Evolutionary conservation across 2,888 invertebrate genomes (phyloP).

Genomic region (Acronicta alni): DNA sequence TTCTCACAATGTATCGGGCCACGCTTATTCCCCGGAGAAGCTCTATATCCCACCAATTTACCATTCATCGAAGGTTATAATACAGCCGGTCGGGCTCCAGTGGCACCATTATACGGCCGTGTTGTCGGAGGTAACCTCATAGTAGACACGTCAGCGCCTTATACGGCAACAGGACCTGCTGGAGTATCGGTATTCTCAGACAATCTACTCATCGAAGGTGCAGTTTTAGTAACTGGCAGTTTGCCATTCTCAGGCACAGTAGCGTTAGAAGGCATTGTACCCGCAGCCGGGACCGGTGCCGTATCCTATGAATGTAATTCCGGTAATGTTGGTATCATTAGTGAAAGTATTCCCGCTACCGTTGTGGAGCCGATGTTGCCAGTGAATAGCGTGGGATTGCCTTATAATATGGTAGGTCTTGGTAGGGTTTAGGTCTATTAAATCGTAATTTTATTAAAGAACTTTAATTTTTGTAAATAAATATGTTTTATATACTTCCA

Average conservation of each 20-base stretch:
- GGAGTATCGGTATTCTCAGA: slow-evolving; percentile 60
- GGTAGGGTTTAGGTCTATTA: slow-evolving; percentile 7
- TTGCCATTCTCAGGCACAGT: slow-evolving; percentile 67
- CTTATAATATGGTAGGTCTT: slow-evolving; percentile 15
- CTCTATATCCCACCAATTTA: slow-evolving; percentile 9
- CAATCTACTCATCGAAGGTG: slow-evolving; percentile 62
- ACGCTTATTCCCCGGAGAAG: slow-evolving; percentile 1
- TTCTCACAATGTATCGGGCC: slow-evolving; percentile 39
- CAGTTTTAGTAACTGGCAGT: slow-evolving; percentile 60
- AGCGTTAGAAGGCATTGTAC: slow-evolving; percentile 62
- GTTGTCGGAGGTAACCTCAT: slow-evolving; percentile 47
- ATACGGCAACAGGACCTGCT: slow-evolving; percentile 35
- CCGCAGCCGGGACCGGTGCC: slow-evolving; percentile 56
- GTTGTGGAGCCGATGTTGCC: slow-evolving; percentile 14
- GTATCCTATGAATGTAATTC: slow-evolving; percentile 48
- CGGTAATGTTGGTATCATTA: slow-evolving; percentile 37
- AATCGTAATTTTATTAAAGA: neutral
- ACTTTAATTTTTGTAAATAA: slow-evolving; percentile 1
- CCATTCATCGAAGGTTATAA: slow-evolving; percentile 17
- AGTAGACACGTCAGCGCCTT: slow-evolving; percentile 49
- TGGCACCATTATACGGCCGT: slow-evolving; percentile 29
- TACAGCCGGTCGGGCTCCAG: slow-evolving; percentile 7
- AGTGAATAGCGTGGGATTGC: neutral
- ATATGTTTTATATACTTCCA: neutral
- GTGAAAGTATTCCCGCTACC: slow-evolving; percentile 12